Evolutionary conservation across 2,113 vertebrate species (phyloP).

Genomic region (Sturnira hondurensis): DNA sequence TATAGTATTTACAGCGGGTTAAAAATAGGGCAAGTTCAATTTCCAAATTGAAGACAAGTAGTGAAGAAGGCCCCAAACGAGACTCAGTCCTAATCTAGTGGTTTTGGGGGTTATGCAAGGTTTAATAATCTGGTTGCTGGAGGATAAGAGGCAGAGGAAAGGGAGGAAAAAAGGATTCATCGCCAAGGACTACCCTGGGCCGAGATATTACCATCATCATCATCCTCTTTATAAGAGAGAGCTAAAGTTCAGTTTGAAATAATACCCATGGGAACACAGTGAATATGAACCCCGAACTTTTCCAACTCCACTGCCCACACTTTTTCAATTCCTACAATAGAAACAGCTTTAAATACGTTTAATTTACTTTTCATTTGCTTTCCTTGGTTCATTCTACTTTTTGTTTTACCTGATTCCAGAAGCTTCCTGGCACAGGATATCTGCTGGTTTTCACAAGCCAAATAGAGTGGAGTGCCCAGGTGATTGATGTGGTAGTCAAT

Average conservation of each 20-base stretch:
- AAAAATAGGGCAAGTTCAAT: neutral
- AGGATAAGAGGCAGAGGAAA: neutral
- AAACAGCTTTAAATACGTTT: neutral
- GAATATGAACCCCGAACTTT: neutral
- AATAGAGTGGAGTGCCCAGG: conserved; percentile 86
- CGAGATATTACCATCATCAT: neutral
- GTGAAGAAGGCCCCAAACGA: neutral
- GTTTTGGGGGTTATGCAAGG: neutral
- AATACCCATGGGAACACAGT: neutral
- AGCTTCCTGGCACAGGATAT: conserved; percentile 83
- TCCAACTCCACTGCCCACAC: neutral
- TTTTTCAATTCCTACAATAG: neutral
- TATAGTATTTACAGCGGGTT: neutral
- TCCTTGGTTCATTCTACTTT: neutral
- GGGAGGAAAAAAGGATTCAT: neutral
- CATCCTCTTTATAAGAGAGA: neutral
- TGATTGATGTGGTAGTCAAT: conserved; percentile 82
- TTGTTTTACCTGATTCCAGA: conserved; percentile 86
- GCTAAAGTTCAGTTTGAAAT: neutral
- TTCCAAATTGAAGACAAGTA: neutral
- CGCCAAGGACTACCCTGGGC: neutral
- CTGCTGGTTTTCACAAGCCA: conserved; percentile 86
- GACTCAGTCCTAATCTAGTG: neutral
- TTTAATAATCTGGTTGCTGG: neutral
- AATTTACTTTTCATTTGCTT: neutral